These are phyloP conservation scores for Stenodera caucasica DNA, from an alignment of 2,888 invertebrate genomes.

Conservation along the genomic window DNA sequence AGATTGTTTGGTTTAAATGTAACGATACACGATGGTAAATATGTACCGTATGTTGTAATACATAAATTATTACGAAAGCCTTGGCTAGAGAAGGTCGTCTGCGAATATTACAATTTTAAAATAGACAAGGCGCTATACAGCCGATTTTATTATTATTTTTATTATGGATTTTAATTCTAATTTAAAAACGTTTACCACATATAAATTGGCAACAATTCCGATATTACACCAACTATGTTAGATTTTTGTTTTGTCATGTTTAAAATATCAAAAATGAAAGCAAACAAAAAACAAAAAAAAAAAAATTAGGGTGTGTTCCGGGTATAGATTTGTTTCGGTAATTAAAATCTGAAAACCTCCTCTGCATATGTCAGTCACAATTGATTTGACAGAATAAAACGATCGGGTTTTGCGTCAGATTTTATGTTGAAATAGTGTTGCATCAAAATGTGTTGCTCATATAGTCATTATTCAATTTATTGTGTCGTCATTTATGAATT, in stretches of 20 bases:
- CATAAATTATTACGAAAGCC: constrained; percentile 31
- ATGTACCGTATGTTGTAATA: constrained; percentile 34
- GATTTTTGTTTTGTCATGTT: not conserved
- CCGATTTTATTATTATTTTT: constrained; percentile 16
- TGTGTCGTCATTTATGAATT: constrained; percentile 21
- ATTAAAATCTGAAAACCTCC: not conserved
- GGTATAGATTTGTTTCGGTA: not conserved
- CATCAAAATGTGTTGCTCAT: constrained; percentile 28
- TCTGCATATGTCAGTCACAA: not conserved
- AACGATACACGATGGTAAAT: constrained; percentile 30
- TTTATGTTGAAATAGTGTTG: constrained; percentile 29
- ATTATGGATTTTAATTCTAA: constrained; percentile 1
- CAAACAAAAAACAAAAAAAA: no score
- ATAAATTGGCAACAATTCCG: not conserved
- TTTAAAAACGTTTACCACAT: not conserved
- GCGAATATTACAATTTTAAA: constrained; percentile 28
- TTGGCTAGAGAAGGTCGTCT: constrained; percentile 30
- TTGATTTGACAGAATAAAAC: constrained; percentile 21
- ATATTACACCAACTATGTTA: not conserved
- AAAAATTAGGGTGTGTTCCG: no score
- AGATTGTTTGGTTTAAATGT: constrained; percentile 19
- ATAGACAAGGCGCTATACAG: constrained; percentile 21
- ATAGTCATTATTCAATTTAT: constrained; percentile 45
- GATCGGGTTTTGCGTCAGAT: constrained; percentile 29
- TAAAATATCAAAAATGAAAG: no score